Percentiles rank a stretch among this genome's conserved stretches.
phyloP scores from a whole-genome alignment of 2,888 invertebrate species.

The Acleris holmiana region DNA sequence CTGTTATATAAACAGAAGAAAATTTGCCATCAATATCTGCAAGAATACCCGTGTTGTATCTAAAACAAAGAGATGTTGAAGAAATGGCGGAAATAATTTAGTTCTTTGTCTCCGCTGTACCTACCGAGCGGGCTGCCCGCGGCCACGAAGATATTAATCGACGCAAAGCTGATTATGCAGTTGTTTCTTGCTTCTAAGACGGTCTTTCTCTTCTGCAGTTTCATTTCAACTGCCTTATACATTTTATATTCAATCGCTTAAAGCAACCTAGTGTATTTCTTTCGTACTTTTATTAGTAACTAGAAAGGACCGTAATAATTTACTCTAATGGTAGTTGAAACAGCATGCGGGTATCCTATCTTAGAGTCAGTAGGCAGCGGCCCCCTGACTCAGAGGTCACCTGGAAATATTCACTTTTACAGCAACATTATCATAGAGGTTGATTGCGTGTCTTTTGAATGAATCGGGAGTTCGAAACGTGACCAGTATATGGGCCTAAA shows the following conservation, averaged over 20 bases:
- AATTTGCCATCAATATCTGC: not conserved
- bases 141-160: conserved; percentile 78
- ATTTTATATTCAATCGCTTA: conserved; percentile 43
- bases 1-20: not conserved
- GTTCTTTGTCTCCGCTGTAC: conserved; percentile 78
- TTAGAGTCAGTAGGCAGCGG: not conserved
- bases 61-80: conserved; percentile 71
- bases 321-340: conserved; percentile 22
- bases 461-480: too few relatives aligned
- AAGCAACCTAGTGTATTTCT: not conserved
- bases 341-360: conserved; percentile 33
- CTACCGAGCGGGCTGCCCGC: conserved; percentile 68
- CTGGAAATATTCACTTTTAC: too few relatives aligned
- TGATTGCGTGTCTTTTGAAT: too few relatives aligned
- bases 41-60: conserved; percentile 54
- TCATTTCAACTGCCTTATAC: conserved; percentile 48
- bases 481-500: too few relatives aligned
- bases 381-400: too few relatives aligned
- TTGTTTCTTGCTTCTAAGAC: conserved; percentile 57
- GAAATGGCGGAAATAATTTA: conserved; percentile 78
- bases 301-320: conserved; percentile 18
- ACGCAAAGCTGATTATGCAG: conserved; percentile 78
- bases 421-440: too few relatives aligned
- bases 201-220: conserved; percentile 62
- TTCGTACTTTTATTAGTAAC: conserved; percentile 7